Base-by-base conservation (phyloP, 1,140 invertebrate species). In the Tetranychus cinnabarinus region DNA sequence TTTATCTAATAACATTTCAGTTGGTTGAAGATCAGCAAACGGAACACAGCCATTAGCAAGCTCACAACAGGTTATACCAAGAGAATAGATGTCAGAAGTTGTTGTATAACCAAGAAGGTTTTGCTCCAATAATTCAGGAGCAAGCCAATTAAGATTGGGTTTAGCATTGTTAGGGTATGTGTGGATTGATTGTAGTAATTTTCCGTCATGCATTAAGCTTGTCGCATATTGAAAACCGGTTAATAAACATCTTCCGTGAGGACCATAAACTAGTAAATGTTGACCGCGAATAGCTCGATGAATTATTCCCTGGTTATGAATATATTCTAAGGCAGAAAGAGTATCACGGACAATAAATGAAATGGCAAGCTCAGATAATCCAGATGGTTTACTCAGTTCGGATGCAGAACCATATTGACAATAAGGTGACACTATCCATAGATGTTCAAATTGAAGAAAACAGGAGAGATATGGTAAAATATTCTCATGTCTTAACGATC, bases 81-180 rank as follows among this genome's bases (percentile, higher is more conserved):
- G 65, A 65, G 87, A 91, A 68, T 93, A 92, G 37, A 90, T 82
- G 72, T 93, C 89, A 3, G 86, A 87, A 67, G 85, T 85, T 69
- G 84, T 82, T 69, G 86, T 84, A 69, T 91, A 92, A 8, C 89
- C 88, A 66, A 78, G 76, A 61, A 92, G 73, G 75, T 91, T 90
- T 81, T 86, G 87, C 75, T 87, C 82, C 34, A 92, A 73, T n/a
- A 92, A 71, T 74, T 93, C 89, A 31, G 88, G 88, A 70, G 86
- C 87, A 2, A 88, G 75, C 85, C 86, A 91, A 70, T 86, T 86
- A 1, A 91, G 70, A 69, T 84, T 83, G 39, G 79, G 73, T 60
- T 79, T 75, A 46, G 79, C 80, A 36, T 79, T 78, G 1, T 77
- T 72, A 5, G 86, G 85, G 70, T 86, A 83, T 60, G 79, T 79